Percentiles rank a stretch among this genome's conserved stretches.
phyloP scores from a whole-genome alignment of 2,888 invertebrate species.

The Agonopterix alstromeriana region DNA sequence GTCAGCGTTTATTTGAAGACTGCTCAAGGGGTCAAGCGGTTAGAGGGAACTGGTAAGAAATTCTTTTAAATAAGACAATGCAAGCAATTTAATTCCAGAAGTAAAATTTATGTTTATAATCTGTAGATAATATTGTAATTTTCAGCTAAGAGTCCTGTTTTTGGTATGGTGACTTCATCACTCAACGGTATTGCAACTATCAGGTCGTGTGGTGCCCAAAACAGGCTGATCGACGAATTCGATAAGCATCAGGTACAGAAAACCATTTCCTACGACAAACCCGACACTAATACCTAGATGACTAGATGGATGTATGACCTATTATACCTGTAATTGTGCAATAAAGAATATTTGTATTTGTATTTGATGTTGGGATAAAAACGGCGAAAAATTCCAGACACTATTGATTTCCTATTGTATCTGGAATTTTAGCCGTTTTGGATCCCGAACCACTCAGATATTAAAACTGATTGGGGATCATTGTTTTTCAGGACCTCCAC shows the following conservation, averaged over 20 bases:
- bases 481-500: conserved; percentile 74
- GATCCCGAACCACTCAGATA: too few species aligned
- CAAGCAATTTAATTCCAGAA: too few species aligned
- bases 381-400: too few species aligned
- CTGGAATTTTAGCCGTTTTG: too few species aligned
- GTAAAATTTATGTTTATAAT: too few species aligned
- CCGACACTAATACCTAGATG: not conserved
- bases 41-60: conserved; percentile 81
- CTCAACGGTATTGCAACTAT: conserved; percentile 86
- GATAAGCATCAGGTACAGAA: conserved; percentile 71
- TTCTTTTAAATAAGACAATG: too few species aligned
- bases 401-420: conserved; percentile 2
- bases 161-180: conserved; percentile 85
- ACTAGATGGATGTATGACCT: too few species aligned
- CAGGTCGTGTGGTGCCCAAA: conserved; percentile 81
- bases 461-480: too few species aligned
- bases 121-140: conserved; percentile 4
- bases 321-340: too few species aligned
- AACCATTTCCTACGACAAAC: not conserved
- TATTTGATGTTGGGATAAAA: too few species aligned
- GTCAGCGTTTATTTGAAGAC: conserved; percentile 83
- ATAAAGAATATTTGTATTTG: too few species aligned
- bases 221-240: conserved; percentile 78
- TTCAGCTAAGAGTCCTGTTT: conserved; percentile 87
- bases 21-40: conserved; percentile 84